Evolutionary conservation across 2,888 invertebrate species (phyloP), one percentile per base, ranked within the genome.

Genomic region (Deilephila porcellus): DNA sequence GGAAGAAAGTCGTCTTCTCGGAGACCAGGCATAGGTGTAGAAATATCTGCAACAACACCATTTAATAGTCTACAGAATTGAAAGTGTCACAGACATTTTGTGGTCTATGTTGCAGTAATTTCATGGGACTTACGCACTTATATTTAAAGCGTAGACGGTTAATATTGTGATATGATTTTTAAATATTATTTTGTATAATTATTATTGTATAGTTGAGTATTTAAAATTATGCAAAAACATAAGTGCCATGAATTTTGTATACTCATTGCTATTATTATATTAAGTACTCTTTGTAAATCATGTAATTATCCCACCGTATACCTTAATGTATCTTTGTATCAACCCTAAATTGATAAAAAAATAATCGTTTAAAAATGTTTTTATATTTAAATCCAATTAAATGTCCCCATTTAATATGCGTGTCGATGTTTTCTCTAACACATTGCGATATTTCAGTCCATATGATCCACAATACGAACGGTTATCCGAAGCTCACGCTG

Each of bases 401-500:
- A 20, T 17, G 17, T 17, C 6, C 20, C 19, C 2, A 25, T 6
- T n/a, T 20, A 7, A 20, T 52, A 6, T 67, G 6, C 8, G 17
- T 52, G 45, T 25, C 45, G 25, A 45, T 53, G 25, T 73, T 67
- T 74, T 60, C 71, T 74, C 72, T 76, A 76, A 64, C 59, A 71
- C 52, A 71, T 74, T 74, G 59, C 62, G 67, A 72, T 56, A 71
- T 81, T 81, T 72, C 81, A 81, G 81, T 77, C 71, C 59, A 75
- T 74, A 74, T 79, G 75, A 75, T 77, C 72, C 76, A 77, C 74
- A 75, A 77, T 17, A 67, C 75, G 77, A 90, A 88, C 76, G 93
- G 93, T 62, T 94, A 93, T 75, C 93, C 93, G 75, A 94, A 93
- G 85, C 78, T 94, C 78, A 80, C 88, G 75, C 76, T 89, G 77